Percentiles rank a stretch among this genome's conserved stretches.
Conservation (phyloP, 64 coral and sea anemone genomes). For the Actinia equina region DNA sequence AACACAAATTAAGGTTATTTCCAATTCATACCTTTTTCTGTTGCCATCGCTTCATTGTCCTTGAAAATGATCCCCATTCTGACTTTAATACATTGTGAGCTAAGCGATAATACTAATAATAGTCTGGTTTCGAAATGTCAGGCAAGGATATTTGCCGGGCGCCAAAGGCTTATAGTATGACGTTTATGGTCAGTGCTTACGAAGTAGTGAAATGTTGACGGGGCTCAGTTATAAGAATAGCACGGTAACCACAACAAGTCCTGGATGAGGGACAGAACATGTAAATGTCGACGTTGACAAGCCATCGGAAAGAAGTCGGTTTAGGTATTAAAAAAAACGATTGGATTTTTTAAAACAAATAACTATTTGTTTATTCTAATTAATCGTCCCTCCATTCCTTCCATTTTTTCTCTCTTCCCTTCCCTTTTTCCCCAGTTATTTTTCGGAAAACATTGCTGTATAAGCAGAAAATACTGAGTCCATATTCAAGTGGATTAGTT, state of each 20-base stretch:
- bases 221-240: background rate
- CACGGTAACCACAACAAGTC: background rate
- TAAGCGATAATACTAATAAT: background rate
- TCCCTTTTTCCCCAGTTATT: too few relatives aligned
- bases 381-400: too few relatives aligned
- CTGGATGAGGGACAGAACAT: background rate
- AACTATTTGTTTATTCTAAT: too few relatives aligned
- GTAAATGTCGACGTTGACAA: too few relatives aligned
- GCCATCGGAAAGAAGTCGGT: background rate
- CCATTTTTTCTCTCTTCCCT: too few relatives aligned
- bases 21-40: background rate
- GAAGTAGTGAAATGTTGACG: background rate
- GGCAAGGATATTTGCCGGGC: background rate
- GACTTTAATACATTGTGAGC: background rate
- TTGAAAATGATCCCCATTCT: background rate
- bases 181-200: background rate
- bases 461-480: too few relatives aligned
- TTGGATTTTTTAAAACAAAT: too few relatives aligned
- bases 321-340: background rate
- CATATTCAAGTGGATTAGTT: too few relatives aligned
- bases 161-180: background rate
- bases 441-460: too few relatives aligned
- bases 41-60: background rate
- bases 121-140: background rate
- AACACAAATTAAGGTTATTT: background rate